Conservation (phyloP, 1,140 invertebrate genomes). For the Bombus pyrosoma region DNA sequence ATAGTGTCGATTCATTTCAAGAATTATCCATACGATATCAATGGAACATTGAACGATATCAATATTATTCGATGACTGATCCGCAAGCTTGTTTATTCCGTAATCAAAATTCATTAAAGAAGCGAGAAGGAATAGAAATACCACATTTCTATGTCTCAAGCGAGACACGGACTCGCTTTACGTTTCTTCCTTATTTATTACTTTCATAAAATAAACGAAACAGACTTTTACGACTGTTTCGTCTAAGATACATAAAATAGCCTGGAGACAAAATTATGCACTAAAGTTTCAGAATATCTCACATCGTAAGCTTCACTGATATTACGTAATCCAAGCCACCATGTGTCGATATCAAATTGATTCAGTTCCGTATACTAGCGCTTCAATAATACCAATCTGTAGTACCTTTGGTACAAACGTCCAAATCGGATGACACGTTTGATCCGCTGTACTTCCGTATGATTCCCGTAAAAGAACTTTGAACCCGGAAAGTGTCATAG, state of each 20-base stretch:
- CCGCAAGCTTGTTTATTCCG: no score
- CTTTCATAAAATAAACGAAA: no score
- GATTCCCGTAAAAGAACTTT: neutral
- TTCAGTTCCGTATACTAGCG: conserved; percentile 17
- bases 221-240: no score
- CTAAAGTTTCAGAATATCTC: conserved; percentile 10
- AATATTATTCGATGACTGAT: no score
- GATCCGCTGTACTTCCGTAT: neutral
- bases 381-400: conserved; percentile 3
- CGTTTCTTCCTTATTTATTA: no score
- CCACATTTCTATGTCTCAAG: no score
- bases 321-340: neutral
- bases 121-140: no score
- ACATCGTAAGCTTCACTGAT: neutral
- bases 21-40: no score
- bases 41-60: no score
- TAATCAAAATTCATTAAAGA: no score
- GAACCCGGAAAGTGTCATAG: conserved; percentile 22
- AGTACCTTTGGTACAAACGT: neutral
- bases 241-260: neutral
- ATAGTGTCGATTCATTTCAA: no score
- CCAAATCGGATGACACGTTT: neutral
- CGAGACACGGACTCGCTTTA: no score
- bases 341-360: neutral
- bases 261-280: conserved; percentile 15